A percentile compares a stretch with the other conserved stretches of the same genome.
Conservation (phyloP, 2,113 vertebrate species). For the Oncorhynchus masou region DNA sequence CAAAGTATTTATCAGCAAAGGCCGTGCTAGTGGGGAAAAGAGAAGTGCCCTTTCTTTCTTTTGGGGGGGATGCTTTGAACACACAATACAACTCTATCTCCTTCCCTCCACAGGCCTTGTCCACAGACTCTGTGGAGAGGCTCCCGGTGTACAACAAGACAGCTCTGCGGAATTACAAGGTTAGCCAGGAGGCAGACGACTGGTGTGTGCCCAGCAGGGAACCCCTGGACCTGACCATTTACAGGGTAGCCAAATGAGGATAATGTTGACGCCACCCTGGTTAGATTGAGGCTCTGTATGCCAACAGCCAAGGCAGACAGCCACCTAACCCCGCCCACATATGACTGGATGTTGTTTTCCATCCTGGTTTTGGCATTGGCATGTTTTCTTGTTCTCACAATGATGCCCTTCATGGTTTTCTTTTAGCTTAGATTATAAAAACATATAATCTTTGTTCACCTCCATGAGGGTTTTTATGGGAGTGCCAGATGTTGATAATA, state of each 20-base stretch:
- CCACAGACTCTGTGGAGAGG: slow-evolving; percentile 90
- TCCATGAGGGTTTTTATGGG: not conserved
- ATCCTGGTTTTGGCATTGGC: slow-evolving; percentile 36
- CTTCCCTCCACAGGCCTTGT: slow-evolving; percentile 80
- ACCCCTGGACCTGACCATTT: slow-evolving; percentile 85
- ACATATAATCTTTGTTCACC: not conserved
- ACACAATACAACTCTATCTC: not conserved
- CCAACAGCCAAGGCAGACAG: slow-evolving; percentile 18
- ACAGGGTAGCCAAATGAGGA: slow-evolving; percentile 75
- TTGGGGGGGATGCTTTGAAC: too few species aligned
- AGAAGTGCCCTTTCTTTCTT: too few species aligned
- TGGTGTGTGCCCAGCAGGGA: slow-evolving; percentile 92
- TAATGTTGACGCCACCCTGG: not conserved
- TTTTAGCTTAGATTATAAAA: not conserved
- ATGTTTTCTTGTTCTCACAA: slow-evolving; percentile 4
- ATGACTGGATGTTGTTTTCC: slow-evolving; percentile 6
- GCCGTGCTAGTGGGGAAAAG: too few species aligned
- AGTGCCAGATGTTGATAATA: not conserved
- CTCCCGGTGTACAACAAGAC: slow-evolving; percentile 95
- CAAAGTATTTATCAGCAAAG: too few species aligned
- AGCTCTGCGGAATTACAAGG: slow-evolving; percentile 88
- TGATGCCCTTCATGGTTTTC: not conserved
- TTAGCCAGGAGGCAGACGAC: slow-evolving; percentile 87
- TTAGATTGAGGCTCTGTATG: too few species aligned
- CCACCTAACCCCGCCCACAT: not conserved